Evolutionary conservation across 37 sponge, comb jelly and placozoan species (phyloP), one percentile per base, ranked within the genome.

Genomic region (Haliclona indistincta): DNA sequence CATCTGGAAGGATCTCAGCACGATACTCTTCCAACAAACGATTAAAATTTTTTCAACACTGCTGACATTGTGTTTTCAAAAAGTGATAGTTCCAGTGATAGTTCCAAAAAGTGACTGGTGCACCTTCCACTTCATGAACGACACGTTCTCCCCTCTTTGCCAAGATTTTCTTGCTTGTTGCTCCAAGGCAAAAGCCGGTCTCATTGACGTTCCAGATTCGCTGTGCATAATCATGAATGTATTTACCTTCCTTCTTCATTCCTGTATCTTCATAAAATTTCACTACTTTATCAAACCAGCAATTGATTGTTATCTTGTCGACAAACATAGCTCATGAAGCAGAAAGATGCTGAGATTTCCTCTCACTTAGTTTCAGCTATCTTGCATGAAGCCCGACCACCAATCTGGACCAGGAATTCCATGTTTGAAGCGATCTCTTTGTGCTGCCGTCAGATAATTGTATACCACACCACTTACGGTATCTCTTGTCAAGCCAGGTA

Each of bases 61-160:
- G n/a, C n/a, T n/a, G n/a, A n/a, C n/a, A n/a, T n/a, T n/a, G n/a
- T n/a, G n/a, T n/a, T n/a, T n/a, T n/a, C n/a, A n/a, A n/a, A n/a
- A n/a, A n/a, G n/a, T n/a, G n/a, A n/a, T n/a, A n/a, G n/a, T n/a
- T n/a, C n/a, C n/a, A n/a, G n/a, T n/a, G n/a, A n/a, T n/a, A n/a
- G n/a, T n/a, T n/a, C n/a, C n/a, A n/a, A n/a, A n/a, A n/a, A n/a
- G n/a, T n/a, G n/a, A n/a, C n/a, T n/a, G n/a, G n/a, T n/a, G n/a
- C 86, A n/a, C 86, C 61, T 20, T 51, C 45, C 5, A 74, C 78
- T 32, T 78, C 86, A 17, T 85, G 86, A 4, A 85, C 86, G 19
- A 25, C 13, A 49, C 54, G 72, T 28, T 41, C 79, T 35, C 86
- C 79, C 36, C 69, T 64, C 43, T 39, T 65, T 43, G 75, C 74